These are phyloP conservation scores for Aphelocoma coerulescens DNA, from an alignment of 2,113 vertebrate species.

Conservation along the genomic window DNA sequence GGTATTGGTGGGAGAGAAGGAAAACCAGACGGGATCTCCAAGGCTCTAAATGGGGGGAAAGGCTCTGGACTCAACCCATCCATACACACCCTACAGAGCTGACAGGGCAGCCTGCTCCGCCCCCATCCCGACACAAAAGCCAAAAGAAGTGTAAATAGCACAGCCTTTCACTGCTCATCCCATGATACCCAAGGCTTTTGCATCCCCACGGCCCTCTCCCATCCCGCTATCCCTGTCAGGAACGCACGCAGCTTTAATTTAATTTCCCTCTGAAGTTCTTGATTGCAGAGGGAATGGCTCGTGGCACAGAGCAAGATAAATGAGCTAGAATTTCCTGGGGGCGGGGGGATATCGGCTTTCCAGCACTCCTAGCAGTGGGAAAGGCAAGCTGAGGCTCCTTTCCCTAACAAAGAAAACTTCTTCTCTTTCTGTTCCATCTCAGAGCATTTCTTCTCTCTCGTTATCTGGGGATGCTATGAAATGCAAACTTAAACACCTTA, in stretches of 20 bases:
- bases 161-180: background rate
- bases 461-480: background rate
- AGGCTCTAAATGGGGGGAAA: rapidly evolving
- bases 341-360: background rate
- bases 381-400: background rate
- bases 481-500: background rate
- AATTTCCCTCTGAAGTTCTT: conserved; percentile 17
- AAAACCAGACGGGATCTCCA: background rate
- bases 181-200: background rate
- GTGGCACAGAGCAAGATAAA: conserved; percentile 45
- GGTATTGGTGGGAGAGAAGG: background rate
- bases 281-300: conserved; percentile 19
- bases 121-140: background rate
- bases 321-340: background rate
- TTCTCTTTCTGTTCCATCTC: background rate
- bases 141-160: rapidly evolving
- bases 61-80: no score
- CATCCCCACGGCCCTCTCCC: background rate
- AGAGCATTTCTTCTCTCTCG: rapidly evolving
- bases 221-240: background rate
- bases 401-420: background rate
- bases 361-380: background rate
- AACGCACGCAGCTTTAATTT: background rate
- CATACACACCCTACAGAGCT: rapidly evolving
- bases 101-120: background rate